Evolutionary conservation across 2,888 invertebrate species (phyloP), one percentile per base, ranked within the genome.

Genomic region (Watsonalla cultraria): DNA sequence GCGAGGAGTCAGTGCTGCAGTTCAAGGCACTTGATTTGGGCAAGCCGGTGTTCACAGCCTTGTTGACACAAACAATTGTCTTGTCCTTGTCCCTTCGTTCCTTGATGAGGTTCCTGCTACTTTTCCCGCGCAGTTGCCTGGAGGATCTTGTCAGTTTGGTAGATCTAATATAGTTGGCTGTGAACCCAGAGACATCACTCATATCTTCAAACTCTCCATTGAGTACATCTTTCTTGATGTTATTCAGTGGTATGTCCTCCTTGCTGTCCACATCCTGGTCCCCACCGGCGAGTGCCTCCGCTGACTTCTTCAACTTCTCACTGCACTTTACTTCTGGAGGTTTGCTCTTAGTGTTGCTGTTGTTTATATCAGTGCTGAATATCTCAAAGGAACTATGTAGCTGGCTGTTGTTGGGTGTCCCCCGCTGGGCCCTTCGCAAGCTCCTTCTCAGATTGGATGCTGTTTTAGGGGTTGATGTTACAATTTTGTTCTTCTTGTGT

Each of bases 101-200:
- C 54, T 83, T 84, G 2, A 78, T 71, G n/a, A 82, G 64, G 52
- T 74, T 82, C 50, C 80, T 78, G 53, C 55, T 77, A 9, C 72
- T 68, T 63, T 83, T 86, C 59, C 72, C 78, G 58, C 81, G 80
- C 34, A 81, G 58, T 64, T 83, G 86, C 42, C 77, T 74, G 15
- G 80, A 72, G 54, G 78, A 78, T 67, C 82, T 88, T 46, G 73
- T 70, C 13, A 87, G 61, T 67, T 90, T 91, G 13, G 90, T 89
- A 14, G 91, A 91, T 39, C 88, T 76, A 37, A 91, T 91, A 58
- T 91, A 91, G 63, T 88, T 90, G 4, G 90, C 90, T 33, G 90
- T 90, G 54, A 90, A 86, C 0, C 90, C 90, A 42, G 90, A 90
- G 4, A 90, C 86, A 74, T 90, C 90, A 72, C 90, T 90, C 14